These are phyloP conservation scores for Lutraria lutraria DNA, from an alignment of 2,888 invertebrate genomes.

Conservation along the genomic window DNA sequence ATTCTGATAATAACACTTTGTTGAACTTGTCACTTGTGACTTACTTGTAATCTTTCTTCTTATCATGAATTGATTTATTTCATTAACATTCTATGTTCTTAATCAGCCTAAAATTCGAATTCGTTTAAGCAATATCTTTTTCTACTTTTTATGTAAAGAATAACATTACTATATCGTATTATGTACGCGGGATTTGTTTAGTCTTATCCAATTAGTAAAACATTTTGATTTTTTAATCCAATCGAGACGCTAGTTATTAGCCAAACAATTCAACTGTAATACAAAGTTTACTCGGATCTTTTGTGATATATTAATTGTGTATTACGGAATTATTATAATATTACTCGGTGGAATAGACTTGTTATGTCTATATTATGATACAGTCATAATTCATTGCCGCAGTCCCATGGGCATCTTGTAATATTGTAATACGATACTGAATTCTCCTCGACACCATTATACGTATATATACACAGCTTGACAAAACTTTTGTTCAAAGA, in stretches of 20 bases:
- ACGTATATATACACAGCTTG: background rate
- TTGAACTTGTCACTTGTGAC: too few relatives aligned
- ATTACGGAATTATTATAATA: background rate
- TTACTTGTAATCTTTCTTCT: too few relatives aligned
- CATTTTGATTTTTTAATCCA: background rate
- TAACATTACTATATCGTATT: background rate
- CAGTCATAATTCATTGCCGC: background rate
- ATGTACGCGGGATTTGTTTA: background rate
- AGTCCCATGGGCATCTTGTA: background rate
- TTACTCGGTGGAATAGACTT: background rate
- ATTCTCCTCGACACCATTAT: background rate
- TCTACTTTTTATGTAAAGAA: background rate
- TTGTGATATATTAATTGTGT: background rate
- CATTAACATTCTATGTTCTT: too few relatives aligned
- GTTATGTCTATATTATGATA: background rate
- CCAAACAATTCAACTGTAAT: background rate
- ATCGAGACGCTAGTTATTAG: background rate
- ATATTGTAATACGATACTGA: background rate
- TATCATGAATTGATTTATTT: too few relatives aligned
- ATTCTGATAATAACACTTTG: too few relatives aligned
- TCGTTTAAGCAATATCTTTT: too few relatives aligned
- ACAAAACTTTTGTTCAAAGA: background rate
- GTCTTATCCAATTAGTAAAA: conserved; percentile 5
- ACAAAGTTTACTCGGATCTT: background rate
- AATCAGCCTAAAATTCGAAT: too few relatives aligned